Evolutionary conservation across 2,113 vertebrate genomes (phyloP), one percentile per base, ranked within the genome.

Genomic region (Pelobates fuscus): DNA sequence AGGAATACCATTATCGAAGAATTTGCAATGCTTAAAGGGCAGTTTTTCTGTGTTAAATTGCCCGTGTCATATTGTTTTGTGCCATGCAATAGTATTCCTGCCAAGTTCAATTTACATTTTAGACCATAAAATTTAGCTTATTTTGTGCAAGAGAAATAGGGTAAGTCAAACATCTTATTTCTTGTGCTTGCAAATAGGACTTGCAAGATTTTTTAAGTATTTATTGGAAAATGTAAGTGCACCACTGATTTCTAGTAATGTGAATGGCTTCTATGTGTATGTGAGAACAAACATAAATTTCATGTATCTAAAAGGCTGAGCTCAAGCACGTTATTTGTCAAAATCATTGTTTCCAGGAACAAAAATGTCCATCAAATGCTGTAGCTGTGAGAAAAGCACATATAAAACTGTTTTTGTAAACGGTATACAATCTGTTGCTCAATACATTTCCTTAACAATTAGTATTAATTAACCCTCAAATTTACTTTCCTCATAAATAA

Each of bases 81-180:
- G 70, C 70, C 25, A 63, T 62, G 70, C 44, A 23, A 44, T 52
- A 37, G 43, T 52, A 52, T 49, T 54, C 43, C 58, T 71, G 70
- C 70, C 70, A 71, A 71, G 59, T 71, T 71, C 59, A 71, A 71
- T 71, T 63, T 71, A 41, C 70, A 37, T 26, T 71, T 62, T 58
- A 62, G 24, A 71, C 70, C 70, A 62, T 71, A 71, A 71, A 49
- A 71, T 71, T 71, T 62, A 30, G 59, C 70, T 71, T 71, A 71
- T 62, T 71, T 71, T 71, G 59, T 63, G 20, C 62, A 71, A 71
- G 70, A 49, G 59, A 52, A 63, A 62, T 63, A 32, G 59, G 59
- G 12, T 62, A 62, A 49, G 44, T 18, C 25, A 71, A 71, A 71
- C 44, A 71, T 71, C 59, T 55, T 55, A 55, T 6, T 62, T 61